Base-by-base conservation (phyloP, 2,888 invertebrate species). In the Phengaris alcon region DNA sequence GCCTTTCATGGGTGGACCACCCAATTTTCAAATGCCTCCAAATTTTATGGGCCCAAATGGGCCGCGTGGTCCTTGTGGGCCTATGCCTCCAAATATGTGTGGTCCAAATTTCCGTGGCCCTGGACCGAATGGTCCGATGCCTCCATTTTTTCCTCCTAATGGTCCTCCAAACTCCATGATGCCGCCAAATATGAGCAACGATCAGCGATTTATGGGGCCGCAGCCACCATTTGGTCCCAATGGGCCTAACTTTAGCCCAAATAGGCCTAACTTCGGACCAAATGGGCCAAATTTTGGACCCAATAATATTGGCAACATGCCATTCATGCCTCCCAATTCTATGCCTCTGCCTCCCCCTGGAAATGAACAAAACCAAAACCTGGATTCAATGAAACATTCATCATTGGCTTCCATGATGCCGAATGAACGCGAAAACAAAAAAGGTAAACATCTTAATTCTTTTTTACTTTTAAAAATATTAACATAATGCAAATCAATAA, bases 361-460 rank as follows among this genome's bases (percentile, higher is more conserved):
- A 68, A 79, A 86, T 51, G 87, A 88, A 51, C 80, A 83, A 10
- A 87, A n/a, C n/a, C n/a, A n/a, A n/a, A n/a, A 87, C 3, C 77
- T 85, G 78, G 86, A 87, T 7, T 82, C 81, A 46, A 83, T 88
- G 15, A 95, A 95, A 82, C 94, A 94, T 77, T 95, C 35, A 35
- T 95, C 95, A 44, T 44, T 35, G 22, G 94, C 95, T 3, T 95
- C 95, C 0, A 93, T 94, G 81, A 94, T 95, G 5, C 94, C 95
- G 0, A 94, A 95, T 80, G 95, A 72, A 95, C 72, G 84, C 95
- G 82, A 95, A 95, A 81, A 2, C 86, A 85, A 12, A 85, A 84
- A 86, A 90, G 90, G 90, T 90, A 89, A 86, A 80, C 77, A 80
- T 76, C 76, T 52, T 12, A 35, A 54, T 22, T 54, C 10, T 22